phyloP scores from a whole-genome alignment of 2,113 vertebrate genomes.

The Sylvilagus bachmani region DNA sequence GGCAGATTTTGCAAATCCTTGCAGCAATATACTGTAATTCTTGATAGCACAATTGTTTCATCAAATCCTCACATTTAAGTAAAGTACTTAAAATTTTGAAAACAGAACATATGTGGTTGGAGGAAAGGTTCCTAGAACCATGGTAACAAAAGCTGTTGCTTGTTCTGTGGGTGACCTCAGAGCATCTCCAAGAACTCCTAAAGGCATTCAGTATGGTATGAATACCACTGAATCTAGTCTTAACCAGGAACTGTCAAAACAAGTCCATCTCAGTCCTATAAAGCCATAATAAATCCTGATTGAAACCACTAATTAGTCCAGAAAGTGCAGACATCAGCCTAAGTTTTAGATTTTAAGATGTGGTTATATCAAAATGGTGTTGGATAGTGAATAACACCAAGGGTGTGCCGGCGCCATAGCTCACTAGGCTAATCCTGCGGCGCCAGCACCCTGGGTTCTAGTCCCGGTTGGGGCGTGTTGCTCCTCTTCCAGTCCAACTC shows the following conservation, averaged over 20 bases:
- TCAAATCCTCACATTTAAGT: background rate
- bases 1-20: too few relatives aligned
- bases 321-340: background rate
- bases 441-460: too few relatives aligned
- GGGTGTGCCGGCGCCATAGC: too few relatives aligned
- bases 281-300: background rate
- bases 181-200: background rate
- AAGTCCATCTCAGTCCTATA: background rate
- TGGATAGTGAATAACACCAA: background rate
- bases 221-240: background rate
- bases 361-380: background rate
- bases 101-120: background rate
- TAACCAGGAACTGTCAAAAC: background rate
- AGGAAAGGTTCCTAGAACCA: background rate
- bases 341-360: slow-evolving; percentile 12
- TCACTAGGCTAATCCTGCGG: too few relatives aligned
- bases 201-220: background rate
- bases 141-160: background rate
- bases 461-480: too few relatives aligned
- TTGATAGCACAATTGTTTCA: background rate
- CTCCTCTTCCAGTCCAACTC: too few relatives aligned
- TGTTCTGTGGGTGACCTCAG: background rate
- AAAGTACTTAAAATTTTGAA: background rate
- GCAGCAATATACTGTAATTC: background rate
- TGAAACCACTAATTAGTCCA: background rate